Conservation (phyloP, 2,888 invertebrate species). For the Clanis bilineata region DNA sequence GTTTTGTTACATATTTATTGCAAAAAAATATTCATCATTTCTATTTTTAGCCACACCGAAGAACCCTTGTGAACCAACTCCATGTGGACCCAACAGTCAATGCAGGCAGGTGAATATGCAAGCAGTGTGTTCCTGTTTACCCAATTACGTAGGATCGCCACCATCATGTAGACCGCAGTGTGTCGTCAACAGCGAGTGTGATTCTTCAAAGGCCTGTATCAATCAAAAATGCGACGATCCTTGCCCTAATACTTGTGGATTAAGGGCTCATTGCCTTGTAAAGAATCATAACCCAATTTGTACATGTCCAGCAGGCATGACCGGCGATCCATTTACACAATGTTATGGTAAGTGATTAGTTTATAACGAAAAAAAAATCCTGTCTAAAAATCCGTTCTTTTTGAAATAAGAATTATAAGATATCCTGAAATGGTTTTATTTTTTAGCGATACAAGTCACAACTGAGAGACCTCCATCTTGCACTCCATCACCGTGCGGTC, state of each 20-base stretch:
- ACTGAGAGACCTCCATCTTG: constrained; percentile 89
- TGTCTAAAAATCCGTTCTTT: not conserved
- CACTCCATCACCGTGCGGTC: constrained; percentile 91
- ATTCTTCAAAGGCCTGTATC: constrained; percentile 90
- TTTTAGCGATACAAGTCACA: constrained; percentile 60
- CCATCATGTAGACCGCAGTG: constrained; percentile 93
- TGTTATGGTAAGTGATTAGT: constrained; percentile 85
- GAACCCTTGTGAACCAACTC: constrained; percentile 91
- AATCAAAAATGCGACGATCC: constrained; percentile 94
- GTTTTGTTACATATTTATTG: constrained; percentile 1
- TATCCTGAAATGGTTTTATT: constrained; percentile 11
- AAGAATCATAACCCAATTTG: constrained; percentile 94
- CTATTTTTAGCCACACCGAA: constrained; percentile 61
- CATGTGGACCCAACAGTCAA: constrained; percentile 94
- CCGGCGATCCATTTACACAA: constrained; percentile 92
- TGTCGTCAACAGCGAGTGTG: constrained; percentile 93
- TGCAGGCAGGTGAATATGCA: constrained; percentile 90
- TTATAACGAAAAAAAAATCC: not conserved
- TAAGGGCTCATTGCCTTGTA: constrained; percentile 90
- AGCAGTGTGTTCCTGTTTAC: constrained; percentile 92
- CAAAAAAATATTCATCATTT: not conserved
- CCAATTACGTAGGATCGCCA: constrained; percentile 89
- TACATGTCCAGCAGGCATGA: constrained; percentile 91
- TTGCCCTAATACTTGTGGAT: constrained; percentile 93
- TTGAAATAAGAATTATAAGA: not conserved